Evolutionary conservation across 2,113 vertebrate genomes (phyloP), one percentile per base, ranked within the genome.

Genomic region (Ochotona princeps): DNA sequence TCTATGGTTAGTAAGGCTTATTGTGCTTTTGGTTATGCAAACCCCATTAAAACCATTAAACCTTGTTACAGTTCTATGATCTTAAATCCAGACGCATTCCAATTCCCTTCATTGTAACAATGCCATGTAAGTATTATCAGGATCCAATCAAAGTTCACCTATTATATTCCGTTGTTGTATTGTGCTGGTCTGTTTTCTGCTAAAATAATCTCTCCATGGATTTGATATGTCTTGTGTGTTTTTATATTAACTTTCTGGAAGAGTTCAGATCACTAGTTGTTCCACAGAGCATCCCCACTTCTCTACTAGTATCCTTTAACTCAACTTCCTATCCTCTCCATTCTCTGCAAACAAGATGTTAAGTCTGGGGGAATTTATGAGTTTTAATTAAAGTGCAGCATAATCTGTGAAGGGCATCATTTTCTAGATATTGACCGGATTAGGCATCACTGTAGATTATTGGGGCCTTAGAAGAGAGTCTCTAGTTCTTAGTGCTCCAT

Each of bases 51-150:
- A 57, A 15, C 38, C 38, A 44, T 44, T 44, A 44, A 4, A 44
- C 38, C 38, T 17, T 57, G 13, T 57, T 57, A 57, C 54, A 57
- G 11, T 6, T 73, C 72, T 44, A 47, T 35, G 25, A 73, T 73
- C 49, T 63, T 49, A 38, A 21, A 92, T 38, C 9, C 47, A 94
- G 57, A 25, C 21, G 65, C 70, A 65, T 76, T 88, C 7, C 72
- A 72, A 87, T 83, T 78, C 17, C 30, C 32, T 92, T 83, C 25
- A 63, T 83, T 83, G 44, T 78, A 66, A 92, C 65, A 85, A 85
- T 65, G 21, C 47, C 65, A 89, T 73, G 84, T 84, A 44, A 28
- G 44, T 21, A 72, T 63, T 47, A 66, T 21, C 49, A 84, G 32
- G 28, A 73, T 73, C 54, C 32, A 66, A 21, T 20, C 72, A 78